Evolutionary conservation across 53 echinoderm and acorn worm genomes (phyloP), one percentile per base, ranked within the genome.

Genomic region (Paracentrotus lividus): DNA sequence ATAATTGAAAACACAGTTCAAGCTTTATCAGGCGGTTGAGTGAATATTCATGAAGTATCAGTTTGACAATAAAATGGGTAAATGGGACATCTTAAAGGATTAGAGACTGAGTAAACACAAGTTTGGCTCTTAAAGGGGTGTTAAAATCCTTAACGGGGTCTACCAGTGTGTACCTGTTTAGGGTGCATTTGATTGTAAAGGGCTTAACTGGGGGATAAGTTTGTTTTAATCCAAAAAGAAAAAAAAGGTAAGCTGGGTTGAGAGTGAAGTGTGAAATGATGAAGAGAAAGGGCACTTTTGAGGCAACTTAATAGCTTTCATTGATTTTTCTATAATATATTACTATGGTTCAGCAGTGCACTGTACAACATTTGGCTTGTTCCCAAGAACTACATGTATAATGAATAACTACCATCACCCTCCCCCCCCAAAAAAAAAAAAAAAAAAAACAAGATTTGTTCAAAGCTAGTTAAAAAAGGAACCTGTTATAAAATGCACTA

Each of bases 21-120:
- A 2, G 3, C 72, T 72, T 20, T 20, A 40, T 36, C 64, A 40
- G 72, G 27, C 27, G 21, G 38, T 72, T 18, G 38, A 72, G 16
- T 72, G 72, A 49, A 85, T 85, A 85, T 85, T 85, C 85, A 85
- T 49, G 26, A 51, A 49, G 85, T 85, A 85, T 47, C 85, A 85
- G 85, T 85, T 47, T 85, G 34, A 31, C 31, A 51, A 85, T 85
- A 31, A 85, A 85, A 85, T 51, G 49, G 24, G 14, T 49, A 85
- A 85, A 85, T 49, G 85, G 85, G 85, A 49, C 85, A 85, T 85
- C 85, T 85, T 23, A 49, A 85, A 26, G 51, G 85, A 85, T 85
- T 49, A 85, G 51, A 31, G 31, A 24, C 27, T 49, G 29, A 51
- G 85, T 31, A 85, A 85, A 85, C 85, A 85, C 49, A 85, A 85